phyloP scores from a whole-genome alignment of 2,888 invertebrate species.

The Monopis laevigella region DNA sequence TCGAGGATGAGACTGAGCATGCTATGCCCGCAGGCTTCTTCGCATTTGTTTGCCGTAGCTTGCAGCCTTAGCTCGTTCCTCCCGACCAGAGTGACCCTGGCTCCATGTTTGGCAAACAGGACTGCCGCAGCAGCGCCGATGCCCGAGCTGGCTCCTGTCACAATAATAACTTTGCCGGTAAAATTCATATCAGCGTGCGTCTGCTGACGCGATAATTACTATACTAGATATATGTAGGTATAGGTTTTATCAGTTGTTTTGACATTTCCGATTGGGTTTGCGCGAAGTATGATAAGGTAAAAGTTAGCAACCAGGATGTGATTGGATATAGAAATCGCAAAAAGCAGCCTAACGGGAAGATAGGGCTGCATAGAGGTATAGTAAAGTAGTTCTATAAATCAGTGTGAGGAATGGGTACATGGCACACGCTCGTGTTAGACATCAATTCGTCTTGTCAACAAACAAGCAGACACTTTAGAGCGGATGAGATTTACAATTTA shows the following conservation, averaged over 20 bases:
- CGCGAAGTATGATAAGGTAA: slow-evolving; percentile 3
- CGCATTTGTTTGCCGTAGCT: slow-evolving; percentile 59
- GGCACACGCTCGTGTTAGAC: too few species aligned
- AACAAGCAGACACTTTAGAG: too few species aligned
- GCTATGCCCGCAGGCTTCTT: slow-evolving; percentile 22
- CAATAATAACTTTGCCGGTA: slow-evolving; percentile 50
- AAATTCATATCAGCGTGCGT: slow-evolving; percentile 34
- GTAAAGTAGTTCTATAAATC: too few species aligned
- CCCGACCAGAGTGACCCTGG: slow-evolving; percentile 65
- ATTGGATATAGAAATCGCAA: too few species aligned
- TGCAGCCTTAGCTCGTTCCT: slow-evolving; percentile 69
- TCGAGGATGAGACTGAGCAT: slow-evolving; percentile 65
- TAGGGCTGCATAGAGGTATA: too few species aligned
- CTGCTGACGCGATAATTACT: neutral
- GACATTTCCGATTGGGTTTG: neutral
- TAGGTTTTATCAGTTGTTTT: neutral
- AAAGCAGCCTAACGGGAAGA: too few species aligned
- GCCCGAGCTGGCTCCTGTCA: slow-evolving; percentile 71
- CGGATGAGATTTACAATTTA: too few species aligned
- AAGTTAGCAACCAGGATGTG: slow-evolving; percentile 2
- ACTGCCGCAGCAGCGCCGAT: slow-evolving; percentile 70
- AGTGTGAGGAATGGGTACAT: too few species aligned
- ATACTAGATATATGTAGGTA: neutral
- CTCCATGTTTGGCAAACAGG: slow-evolving; percentile 65
- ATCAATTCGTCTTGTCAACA: too few species aligned